Evolutionary conservation across 2,797 vertebrate genomes (phyloP).

Genomic region (Smutsia gigantea): DNA sequence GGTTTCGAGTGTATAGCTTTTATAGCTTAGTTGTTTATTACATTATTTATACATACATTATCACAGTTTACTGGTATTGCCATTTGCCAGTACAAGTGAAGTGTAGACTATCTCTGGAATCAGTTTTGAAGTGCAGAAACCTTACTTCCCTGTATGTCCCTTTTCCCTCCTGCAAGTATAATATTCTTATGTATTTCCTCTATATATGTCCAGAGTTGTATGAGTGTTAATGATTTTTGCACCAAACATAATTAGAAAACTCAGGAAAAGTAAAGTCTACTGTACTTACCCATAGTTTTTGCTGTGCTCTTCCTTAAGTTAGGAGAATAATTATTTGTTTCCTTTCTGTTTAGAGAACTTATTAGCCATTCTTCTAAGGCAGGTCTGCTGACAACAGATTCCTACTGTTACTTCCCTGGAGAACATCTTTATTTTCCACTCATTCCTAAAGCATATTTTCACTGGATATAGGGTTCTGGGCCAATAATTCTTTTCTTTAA

Average conservation of each 20-base stretch:
- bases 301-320: background rate
- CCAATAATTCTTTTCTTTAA: background rate
- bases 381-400: background rate
- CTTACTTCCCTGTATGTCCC: background rate
- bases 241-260: constrained; percentile 22
- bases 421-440: background rate
- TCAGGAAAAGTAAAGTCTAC: background rate
- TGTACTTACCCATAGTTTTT: background rate
- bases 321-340: background rate
- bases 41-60: background rate
- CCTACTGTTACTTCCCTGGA: background rate
- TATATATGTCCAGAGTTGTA: background rate
- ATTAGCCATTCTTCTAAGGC: background rate
- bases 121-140: background rate
- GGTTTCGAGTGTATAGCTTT: background rate
- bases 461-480: background rate
- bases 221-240: background rate
- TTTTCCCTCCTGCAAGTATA: background rate
- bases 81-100: background rate
- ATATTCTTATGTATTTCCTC: background rate
- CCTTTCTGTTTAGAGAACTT: background rate
- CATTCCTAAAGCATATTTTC: background rate
- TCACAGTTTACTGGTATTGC: background rate
- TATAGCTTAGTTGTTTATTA: background rate
- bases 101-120: background rate